Evolutionary conservation across 1,140 invertebrate species (phyloP).

Genomic region (Holotrichia oblita): DNA sequence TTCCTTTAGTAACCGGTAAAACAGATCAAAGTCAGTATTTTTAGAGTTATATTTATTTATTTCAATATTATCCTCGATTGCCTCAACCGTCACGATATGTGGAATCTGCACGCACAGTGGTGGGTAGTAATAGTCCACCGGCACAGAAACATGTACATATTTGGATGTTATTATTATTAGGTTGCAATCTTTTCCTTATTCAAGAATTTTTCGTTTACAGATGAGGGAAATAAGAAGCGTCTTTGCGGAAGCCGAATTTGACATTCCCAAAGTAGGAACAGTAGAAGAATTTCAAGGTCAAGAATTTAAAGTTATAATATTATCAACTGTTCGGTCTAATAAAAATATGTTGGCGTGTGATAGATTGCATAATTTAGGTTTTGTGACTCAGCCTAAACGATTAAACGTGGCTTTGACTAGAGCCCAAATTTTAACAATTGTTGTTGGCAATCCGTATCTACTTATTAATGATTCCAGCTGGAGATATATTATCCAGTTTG

Average conservation of each 20-base stretch:
- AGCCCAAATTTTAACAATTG: conserved; percentile 79
- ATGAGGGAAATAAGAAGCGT: conserved; percentile 76
- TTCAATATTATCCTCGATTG: no score
- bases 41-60: no score
- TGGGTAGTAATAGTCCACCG: no score
- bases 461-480: conserved; percentile 71
- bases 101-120: no score
- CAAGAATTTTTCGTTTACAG: conserved; percentile 63
- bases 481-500: conserved; percentile 65
- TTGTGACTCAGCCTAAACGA: conserved; percentile 77
- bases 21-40: no score
- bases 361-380: conserved; percentile 73
- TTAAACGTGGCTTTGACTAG: conserved; percentile 88
- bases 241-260: conserved; percentile 72
- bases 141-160: no score
- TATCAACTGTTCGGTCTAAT: conserved; percentile 84
- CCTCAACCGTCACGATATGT: no score
- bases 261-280: conserved; percentile 85
- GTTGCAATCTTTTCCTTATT: not conserved
- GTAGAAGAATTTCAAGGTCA: conserved; percentile 98
- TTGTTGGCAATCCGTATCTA: conserved; percentile 82
- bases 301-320: conserved; percentile 85
- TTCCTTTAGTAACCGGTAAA: no score
- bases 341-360: conserved; percentile 65
- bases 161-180: not conserved